These are phyloP conservation scores for Pachyrhynchus sulphureomaculatus DNA, from an alignment of 1,140 invertebrate species.

Conservation along the genomic window DNA sequence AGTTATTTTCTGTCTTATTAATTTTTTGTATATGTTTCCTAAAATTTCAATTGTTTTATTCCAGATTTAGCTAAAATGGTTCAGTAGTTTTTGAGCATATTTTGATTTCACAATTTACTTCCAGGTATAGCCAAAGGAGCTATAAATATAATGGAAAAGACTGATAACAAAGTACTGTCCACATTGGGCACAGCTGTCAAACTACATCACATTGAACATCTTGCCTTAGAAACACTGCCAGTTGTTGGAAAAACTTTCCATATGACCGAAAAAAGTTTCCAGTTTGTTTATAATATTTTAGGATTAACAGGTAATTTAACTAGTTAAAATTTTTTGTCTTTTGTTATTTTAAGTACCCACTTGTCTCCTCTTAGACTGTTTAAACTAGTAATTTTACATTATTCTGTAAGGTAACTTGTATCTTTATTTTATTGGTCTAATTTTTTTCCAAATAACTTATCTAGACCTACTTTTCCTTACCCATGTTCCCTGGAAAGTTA, in stretches of 20 bases:
- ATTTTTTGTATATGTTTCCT: not conserved
- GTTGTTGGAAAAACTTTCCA: conserved; percentile 34
- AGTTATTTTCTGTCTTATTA: not conserved
- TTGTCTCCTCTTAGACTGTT: no score
- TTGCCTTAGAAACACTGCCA: conserved; percentile 28
- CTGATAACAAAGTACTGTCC: conserved; percentile 21
- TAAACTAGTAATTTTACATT: no score
- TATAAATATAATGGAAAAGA: conserved; percentile 33
- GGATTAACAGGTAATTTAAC: conserved; percentile 25
- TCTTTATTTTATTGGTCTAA: no score
- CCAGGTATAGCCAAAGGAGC: conserved; percentile 32
- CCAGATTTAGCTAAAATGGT: not conserved
- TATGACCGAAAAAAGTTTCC: conserved; percentile 33
- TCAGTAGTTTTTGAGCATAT: no score
- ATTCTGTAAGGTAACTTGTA: no score
- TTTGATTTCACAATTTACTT: conserved; percentile 7
- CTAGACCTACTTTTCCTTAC: no score
- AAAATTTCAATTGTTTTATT: not conserved
- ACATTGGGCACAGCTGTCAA: conserved; percentile 29
- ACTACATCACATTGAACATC: conserved; percentile 26
- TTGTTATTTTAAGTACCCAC: conserved; percentile 10
- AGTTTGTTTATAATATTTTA: conserved; percentile 32
- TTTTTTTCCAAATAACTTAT: no score
- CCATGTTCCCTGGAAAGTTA: no score
- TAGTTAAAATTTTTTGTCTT: not conserved